Evolutionary conservation across 2,113 vertebrate species (phyloP), one percentile per base, ranked within the genome.

Genomic region (Petromus typicus): DNA sequence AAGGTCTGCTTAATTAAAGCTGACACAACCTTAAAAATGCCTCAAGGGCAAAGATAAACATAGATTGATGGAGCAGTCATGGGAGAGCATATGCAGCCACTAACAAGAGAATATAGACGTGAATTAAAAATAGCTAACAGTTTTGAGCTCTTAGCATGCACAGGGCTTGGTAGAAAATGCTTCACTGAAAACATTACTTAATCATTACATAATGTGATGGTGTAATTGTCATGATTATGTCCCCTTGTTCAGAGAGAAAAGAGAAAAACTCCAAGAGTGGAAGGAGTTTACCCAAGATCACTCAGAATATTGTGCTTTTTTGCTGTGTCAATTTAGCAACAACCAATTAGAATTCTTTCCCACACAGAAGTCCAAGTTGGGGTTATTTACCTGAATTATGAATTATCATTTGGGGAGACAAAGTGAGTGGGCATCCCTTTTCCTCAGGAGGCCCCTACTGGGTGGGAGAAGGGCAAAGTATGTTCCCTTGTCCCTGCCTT

Each of bases 1-100:
- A 93, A 82, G 40, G 32, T 92, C 86, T 83, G 13, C 37, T 91
- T 93, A 95, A 80, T 91, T 89, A 94, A 93, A 67, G 51, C 25
- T 86, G 45, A 84, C 27, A 84, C 32, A 61, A 32, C 32, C 57
- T 91, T 32, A 61, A 32, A 76, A 83, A 37, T 20, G 79, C 34
- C 37, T 85, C 73, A 82, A 75, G 63, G 66, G 79, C 40, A 96
- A 76, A 85, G 51, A 63, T 92, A 94, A 90, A 69, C 32, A 69
- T 6, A 78, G 45, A 66, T 23, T 54, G 71, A 88, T 85, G 61
- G 34, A 76, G 45, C 20, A 78, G 40, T 56, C 56, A 9, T 73
- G 22, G 48, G 40, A 66, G 63, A 48, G n/a, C 0, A 71, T 34
- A 90, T 12, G 48, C 14, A 85, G 40, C 16, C n/a, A 87, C 75